Percentiles rank a stretch among this genome's conserved stretches.
phyloP scores from a whole-genome alignment of 2,113 vertebrate genomes.

The Sebastes schlegelii region DNA sequence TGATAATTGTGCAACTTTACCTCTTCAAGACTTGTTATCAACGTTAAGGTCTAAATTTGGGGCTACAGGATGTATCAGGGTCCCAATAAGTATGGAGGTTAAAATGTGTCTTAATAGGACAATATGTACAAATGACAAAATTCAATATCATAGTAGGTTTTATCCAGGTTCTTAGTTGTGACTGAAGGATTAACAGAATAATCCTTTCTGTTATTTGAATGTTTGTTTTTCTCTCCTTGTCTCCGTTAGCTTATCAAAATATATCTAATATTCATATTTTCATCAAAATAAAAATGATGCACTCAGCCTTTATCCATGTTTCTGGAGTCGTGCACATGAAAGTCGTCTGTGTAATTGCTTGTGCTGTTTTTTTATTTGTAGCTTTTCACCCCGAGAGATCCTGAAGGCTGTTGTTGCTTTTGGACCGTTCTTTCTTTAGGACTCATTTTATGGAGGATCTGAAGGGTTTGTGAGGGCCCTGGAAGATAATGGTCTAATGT shows the following conservation, averaged over 20 bases:
- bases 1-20: no score
- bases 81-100: background rate
- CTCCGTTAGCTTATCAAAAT: constrained; percentile 6
- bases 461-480: no score
- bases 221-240: background rate
- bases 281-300: background rate
- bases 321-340: background rate
- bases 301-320: background rate
- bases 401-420: background rate
- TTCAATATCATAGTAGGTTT: background rate
- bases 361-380: background rate
- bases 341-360: background rate
- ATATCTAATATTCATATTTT: background rate
- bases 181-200: constrained; percentile 31
- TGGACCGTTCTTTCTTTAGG: no score
- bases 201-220: background rate
- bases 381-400: background rate
- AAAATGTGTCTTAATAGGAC: background rate
- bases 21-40: no score
- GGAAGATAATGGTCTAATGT: background rate
- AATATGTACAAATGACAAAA: constrained; percentile 9
- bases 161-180: constrained; percentile 5
- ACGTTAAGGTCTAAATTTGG: no score
- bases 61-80: background rate
- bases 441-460: background rate